These are phyloP conservation scores for Dinocampus coccinellae DNA, from an alignment of 2,888 invertebrate genomes.

Conservation along the genomic window DNA sequence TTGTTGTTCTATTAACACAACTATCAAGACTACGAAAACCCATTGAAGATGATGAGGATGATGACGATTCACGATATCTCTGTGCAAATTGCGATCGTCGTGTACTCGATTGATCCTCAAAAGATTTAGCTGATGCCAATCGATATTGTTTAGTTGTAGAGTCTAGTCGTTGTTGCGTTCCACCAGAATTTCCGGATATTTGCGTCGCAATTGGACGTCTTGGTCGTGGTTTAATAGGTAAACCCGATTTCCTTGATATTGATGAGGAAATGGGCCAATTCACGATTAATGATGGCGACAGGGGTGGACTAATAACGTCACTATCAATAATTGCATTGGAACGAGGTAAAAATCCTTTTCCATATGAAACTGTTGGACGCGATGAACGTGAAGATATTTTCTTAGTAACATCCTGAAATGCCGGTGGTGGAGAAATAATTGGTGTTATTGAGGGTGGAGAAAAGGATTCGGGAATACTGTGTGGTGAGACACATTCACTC, in stretches of 20 bases:
- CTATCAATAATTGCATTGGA: constrained; percentile 73
- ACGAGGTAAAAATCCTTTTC: constrained; percentile 71
- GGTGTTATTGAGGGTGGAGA: constrained; percentile 79
- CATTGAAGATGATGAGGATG: constrained; percentile 73
- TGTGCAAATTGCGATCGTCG: constrained; percentile 74
- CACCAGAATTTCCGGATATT: constrained; percentile 26
- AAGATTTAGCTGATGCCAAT: constrained; percentile 72
- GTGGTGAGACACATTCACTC: constrained; percentile 66
- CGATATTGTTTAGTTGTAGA: constrained; percentile 52
- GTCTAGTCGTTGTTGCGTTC: constrained; percentile 45
- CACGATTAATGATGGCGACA: constrained; percentile 68
- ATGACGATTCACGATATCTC: constrained; percentile 71
- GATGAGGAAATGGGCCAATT: constrained; percentile 61
- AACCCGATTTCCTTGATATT: constrained; percentile 51
- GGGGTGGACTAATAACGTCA: constrained; percentile 72
- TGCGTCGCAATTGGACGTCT: constrained; percentile 35
- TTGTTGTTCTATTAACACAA: constrained; percentile 69
- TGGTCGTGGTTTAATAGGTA: constrained; percentile 53
- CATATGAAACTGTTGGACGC: constrained; percentile 61
- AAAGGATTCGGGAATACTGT: constrained; percentile 67
- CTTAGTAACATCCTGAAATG: constrained; percentile 74
- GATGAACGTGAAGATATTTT: constrained; percentile 48
- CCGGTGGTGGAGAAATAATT: constrained; percentile 79
- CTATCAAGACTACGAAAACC: constrained; percentile 78
- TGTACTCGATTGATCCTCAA: constrained; percentile 72